phyloP scores from a whole-genome alignment of 2,888 invertebrate species.

The Zhuqinia jingwanae region DNA sequence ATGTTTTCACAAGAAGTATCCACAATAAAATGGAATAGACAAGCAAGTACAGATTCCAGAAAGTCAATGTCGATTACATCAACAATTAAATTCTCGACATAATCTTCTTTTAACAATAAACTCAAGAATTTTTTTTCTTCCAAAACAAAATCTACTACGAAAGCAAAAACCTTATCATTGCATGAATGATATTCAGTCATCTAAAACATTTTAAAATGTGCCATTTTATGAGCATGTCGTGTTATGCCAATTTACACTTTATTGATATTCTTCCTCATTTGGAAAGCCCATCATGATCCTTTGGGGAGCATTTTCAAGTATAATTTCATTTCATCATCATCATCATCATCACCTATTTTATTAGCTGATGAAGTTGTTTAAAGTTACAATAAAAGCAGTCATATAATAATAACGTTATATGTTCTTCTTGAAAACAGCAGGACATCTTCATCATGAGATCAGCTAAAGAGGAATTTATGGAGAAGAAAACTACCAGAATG shows the following conservation, averaged over 20 bases:
- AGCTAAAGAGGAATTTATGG: constrained; percentile 52
- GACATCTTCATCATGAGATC: constrained; percentile 25
- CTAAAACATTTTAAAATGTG: background rate
- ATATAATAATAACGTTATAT: background rate
- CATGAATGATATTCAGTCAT: too few species aligned
- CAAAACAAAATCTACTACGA: too few species aligned
- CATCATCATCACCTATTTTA: background rate
- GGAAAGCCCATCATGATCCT: background rate
- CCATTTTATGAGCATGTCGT: background rate
- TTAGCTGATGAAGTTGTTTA: background rate
- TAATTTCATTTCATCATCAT: too few species aligned
- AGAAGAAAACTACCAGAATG: constrained; percentile 16
- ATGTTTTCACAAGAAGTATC: background rate
- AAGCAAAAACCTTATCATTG: too few species aligned
- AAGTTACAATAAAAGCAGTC: constrained; percentile 1
- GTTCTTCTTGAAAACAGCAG: constrained; percentile 8
- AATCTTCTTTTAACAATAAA: too few species aligned
- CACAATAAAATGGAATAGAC: background rate
- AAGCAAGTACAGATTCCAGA: too few species aligned
- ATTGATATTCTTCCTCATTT: too few species aligned
- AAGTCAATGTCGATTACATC: too few species aligned
- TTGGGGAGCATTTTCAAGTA: background rate
- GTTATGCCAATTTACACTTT: too few species aligned
- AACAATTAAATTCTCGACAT: too few species aligned
- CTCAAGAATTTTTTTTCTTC: too few species aligned